Conservation (phyloP, 2,888 invertebrate genomes). For the Kryphioiulus occultus region DNA sequence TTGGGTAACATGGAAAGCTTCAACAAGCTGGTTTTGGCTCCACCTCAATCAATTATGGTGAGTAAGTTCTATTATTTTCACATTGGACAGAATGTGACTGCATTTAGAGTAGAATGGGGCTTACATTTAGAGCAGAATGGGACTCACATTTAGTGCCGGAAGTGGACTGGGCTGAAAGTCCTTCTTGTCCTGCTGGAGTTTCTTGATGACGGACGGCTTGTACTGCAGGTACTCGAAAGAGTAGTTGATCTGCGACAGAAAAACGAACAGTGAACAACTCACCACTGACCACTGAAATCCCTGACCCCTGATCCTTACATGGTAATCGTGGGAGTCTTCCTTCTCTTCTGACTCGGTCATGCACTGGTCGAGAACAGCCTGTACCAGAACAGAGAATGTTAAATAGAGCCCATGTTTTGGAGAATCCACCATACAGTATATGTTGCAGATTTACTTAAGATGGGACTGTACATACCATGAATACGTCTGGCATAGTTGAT, state of each 20-base stretch:
- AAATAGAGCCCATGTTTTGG: too few relatives aligned
- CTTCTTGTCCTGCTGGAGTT: constrained; percentile 47
- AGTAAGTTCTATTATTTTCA: not conserved
- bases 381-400: not conserved
- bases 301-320: constrained; percentile 51
- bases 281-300: not conserved
- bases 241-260: constrained; percentile 54
- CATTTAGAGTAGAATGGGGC: too few relatives aligned
- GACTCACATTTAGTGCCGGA: constrained; percentile 55
- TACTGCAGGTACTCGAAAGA: constrained; percentile 55
- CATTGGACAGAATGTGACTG: too few relatives aligned
- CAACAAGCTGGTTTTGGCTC: too few relatives aligned
- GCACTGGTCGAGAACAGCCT: constrained; percentile 55
- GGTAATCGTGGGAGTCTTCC: constrained; percentile 54
- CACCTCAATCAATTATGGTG: too few relatives aligned
- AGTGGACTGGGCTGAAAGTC: constrained; percentile 51
- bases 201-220: constrained; percentile 21
- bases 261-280: not conserved
- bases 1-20: too few relatives aligned
- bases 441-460: too few relatives aligned
- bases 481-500: constrained; percentile 51
- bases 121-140: too few relatives aligned
- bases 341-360: constrained; percentile 54
- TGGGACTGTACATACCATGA: constrained; percentile 49
- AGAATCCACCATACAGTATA: not conserved